A percentile compares a stretch with the other conserved stretches of the same genome.
Conservation (phyloP, 2,113 vertebrate species). For the Pelmatolapia mariae region DNA sequence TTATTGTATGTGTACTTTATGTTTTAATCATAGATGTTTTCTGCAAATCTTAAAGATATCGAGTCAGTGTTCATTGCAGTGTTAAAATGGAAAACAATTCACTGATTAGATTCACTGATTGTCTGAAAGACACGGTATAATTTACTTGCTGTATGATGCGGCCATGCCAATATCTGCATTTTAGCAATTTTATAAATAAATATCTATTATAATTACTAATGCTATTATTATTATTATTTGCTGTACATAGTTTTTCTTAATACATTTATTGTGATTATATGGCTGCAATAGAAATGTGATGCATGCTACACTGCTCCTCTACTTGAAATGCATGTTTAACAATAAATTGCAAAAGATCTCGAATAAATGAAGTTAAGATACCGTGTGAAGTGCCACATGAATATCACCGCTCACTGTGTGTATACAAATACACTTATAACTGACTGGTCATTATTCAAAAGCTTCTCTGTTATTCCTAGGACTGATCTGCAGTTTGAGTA, state of each 20-base stretch:
- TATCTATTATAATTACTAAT: background rate
- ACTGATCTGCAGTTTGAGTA: background rate
- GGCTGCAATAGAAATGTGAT: conserved; percentile 68
- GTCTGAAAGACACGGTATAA: conserved; percentile 5
- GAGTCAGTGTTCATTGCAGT: conserved; percentile 64
- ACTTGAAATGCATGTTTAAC: conserved; percentile 64
- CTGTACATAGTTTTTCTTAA: conserved; percentile 59
- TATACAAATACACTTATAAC: background rate
- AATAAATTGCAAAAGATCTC: conserved; percentile 37
- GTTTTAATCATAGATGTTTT: conserved; percentile 38
- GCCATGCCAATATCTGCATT: conserved; percentile 39
- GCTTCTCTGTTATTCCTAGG: background rate
- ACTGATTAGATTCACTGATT: conserved; percentile 24
- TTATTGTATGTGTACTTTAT: conserved; percentile 48
- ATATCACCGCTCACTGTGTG: conserved; percentile 15
- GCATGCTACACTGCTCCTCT: conserved; percentile 67
- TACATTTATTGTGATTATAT: conserved; percentile 65
- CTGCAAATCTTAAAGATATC: conserved; percentile 31
- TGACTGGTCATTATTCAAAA: background rate
- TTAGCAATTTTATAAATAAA: conserved; percentile 63
- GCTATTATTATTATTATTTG: conserved; percentile 25
- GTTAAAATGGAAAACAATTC: conserved; percentile 38
- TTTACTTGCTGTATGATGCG: conserved; percentile 35
- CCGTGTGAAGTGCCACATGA: conserved; percentile 24
- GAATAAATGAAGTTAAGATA: conserved; percentile 53